These are phyloP conservation scores for Agrilus mali DNA, from an alignment of 2,888 invertebrate species.

Conservation along the genomic window DNA sequence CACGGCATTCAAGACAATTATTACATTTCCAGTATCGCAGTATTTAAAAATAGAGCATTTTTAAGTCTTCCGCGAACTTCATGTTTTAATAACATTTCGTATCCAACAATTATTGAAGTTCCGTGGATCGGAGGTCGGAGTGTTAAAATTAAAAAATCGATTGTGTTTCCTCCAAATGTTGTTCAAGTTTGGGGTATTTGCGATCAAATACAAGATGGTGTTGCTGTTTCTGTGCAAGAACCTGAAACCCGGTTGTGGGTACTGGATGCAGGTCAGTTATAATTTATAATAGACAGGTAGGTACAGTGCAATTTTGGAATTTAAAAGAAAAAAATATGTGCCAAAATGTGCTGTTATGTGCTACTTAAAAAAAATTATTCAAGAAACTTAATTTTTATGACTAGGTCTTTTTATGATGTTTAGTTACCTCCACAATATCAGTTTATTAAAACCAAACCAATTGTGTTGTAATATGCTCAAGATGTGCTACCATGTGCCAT, in stretches of 20 bases:
- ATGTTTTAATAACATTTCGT: conserved; percentile 20
- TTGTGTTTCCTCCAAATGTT: conserved; percentile 11
- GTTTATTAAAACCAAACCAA: too few relatives aligned
- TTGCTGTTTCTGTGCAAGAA: conserved; percentile 30
- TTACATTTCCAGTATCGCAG: conserved; percentile 28
- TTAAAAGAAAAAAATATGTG: too few relatives aligned
- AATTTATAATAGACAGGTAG: too few relatives aligned
- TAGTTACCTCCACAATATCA: too few relatives aligned
- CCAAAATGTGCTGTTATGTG: too few relatives aligned
- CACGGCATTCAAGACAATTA: conserved; percentile 20
- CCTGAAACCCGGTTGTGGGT: conserved; percentile 33
- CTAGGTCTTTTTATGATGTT: too few relatives aligned
- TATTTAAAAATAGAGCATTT: conserved; percentile 33
- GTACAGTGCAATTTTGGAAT: too few relatives aligned
- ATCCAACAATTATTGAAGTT: conserved; percentile 30
- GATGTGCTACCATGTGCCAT: too few relatives aligned
- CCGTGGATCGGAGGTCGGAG: conserved; percentile 24
- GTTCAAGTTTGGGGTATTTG: conserved; percentile 22
- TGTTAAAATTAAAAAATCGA: neutral
- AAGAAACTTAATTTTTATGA: too few relatives aligned
- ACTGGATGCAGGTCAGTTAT: conserved; percentile 25
- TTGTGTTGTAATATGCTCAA: too few relatives aligned
- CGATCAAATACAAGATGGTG: conserved; percentile 27
- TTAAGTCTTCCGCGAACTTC: conserved; percentile 30
- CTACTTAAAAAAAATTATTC: too few relatives aligned